A percentile compares a stretch with the other conserved stretches of the same genome.
phyloP scores from a whole-genome alignment of 2,888 invertebrate species.

The Tetragonula carbonaria region DNA sequence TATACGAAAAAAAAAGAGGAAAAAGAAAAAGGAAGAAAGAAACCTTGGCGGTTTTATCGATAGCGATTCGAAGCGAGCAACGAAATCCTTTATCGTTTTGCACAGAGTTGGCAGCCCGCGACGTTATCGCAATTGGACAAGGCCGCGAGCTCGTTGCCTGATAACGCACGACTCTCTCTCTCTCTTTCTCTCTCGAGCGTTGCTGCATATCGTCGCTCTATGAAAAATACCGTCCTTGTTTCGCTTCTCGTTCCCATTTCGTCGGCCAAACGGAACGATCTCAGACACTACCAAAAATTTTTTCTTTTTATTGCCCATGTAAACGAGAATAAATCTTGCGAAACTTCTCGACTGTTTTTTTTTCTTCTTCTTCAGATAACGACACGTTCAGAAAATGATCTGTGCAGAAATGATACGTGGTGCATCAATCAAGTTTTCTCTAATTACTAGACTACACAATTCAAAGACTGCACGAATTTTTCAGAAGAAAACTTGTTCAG shows the following conservation, averaged over 20 bases:
- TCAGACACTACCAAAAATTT: background rate
- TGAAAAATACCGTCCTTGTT: background rate
- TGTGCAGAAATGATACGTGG: too few species aligned
- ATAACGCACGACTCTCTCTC: slow-evolving; percentile 48
- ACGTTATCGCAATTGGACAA: slow-evolving; percentile 63
- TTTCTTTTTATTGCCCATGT: background rate
- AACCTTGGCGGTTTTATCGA: slow-evolving; percentile 12
- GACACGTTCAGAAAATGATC: too few species aligned
- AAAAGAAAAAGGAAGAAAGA: background rate
- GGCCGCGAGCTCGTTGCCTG: slow-evolving; percentile 54
- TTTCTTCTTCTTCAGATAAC: too few species aligned
- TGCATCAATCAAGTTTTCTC: too few species aligned
- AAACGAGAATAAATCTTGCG: too few species aligned
- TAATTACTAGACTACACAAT: too few species aligned
- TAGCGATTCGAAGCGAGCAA: slow-evolving; percentile 16
- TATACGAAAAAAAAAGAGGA: background rate
- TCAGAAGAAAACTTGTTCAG: too few species aligned
- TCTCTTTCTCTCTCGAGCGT: background rate
- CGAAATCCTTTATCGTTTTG: slow-evolving; percentile 59
- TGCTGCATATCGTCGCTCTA: slow-evolving; percentile 13
- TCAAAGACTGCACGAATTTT: too few species aligned
- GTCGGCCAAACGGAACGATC: background rate
- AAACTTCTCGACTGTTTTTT: too few species aligned
- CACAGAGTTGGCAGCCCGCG: slow-evolving; percentile 23
- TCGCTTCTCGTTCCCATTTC: background rate